Conservation (phyloP, 2,797 vertebrate species). For the Tolypeutes matacus region DNA sequence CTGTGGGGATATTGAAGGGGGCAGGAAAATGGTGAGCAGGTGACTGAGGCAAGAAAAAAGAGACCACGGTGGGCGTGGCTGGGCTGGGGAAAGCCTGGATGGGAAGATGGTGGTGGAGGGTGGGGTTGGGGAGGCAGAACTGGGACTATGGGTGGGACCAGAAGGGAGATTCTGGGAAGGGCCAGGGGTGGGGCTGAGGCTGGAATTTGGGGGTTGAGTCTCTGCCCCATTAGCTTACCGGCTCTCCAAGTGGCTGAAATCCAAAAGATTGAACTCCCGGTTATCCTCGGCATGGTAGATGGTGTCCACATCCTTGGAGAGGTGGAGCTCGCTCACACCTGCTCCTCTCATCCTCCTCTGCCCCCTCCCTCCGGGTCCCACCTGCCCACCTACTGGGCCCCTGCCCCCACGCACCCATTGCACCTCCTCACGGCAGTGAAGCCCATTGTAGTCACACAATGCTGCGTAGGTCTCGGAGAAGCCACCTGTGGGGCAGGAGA, state of each 20-base stretch:
- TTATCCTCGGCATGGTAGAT: conserved; percentile 97
- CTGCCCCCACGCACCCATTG: conserved; percentile 92
- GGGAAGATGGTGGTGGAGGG: neutral
- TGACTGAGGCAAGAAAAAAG: neutral
- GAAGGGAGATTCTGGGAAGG: neutral
- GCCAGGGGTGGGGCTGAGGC: neutral
- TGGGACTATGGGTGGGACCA: neutral
- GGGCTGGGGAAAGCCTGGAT: conserved; percentile 7
- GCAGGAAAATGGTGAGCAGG: conserved; percentile 41
- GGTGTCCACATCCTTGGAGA: conserved; percentile 94
- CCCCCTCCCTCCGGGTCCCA: conserved; percentile 39
- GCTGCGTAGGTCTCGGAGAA: conserved; percentile 96
- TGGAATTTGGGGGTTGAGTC: neutral
- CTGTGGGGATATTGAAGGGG: conserved; percentile 83
- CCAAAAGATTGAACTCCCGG: conserved; percentile 94
- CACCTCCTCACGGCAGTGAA: conserved; percentile 95
- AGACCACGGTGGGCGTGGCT: neutral
- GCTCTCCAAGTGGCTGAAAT: conserved; percentile 96
- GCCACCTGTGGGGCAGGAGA: conserved; percentile 88
- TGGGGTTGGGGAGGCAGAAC: neutral
- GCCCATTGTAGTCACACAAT: conserved; percentile 95
- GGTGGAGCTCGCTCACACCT: conserved; percentile 42
- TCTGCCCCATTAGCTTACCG: conserved; percentile 87
- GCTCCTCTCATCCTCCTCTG: neutral
- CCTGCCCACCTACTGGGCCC: neutral